Base-by-base conservation (phyloP, 2,888 invertebrate species). In the Drosophila anomelani region DNA sequence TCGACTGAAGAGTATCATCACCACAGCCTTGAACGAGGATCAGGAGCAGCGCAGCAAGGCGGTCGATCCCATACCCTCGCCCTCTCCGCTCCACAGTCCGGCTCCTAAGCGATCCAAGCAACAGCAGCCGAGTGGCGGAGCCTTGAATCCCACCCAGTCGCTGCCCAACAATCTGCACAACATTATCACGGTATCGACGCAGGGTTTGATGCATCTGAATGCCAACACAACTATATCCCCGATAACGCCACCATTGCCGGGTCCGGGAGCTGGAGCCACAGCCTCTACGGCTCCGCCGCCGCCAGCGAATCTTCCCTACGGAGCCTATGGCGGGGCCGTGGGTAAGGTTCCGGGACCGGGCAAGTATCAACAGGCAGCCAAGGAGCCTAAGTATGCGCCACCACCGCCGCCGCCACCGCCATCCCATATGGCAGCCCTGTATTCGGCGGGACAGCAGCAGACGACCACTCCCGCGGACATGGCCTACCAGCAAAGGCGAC, bases 1-100 rank as follows among this genome's bases (percentile, higher is more conserved):
- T 92, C 94, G 98, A 32, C 94, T 97, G 47, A 97, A 97, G 93
- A 96, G 96, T 90, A 96, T 97, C 72, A 97, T 97, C 75, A 96
- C 96, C 3, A 96, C 96, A 4, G 97, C 96, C 59, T 93, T 97
- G 41, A 97, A 97, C 91, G 97, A 97, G 91, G 97, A 97, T 91
- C 96, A 96, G 88, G 93, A 93, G 75, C 93, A 93, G 51, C 91
- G 92, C 36, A 93, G 93, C 77, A 92, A 91, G 57, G 90, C 89
- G 38, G 58, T 68, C 15, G 46, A 74, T 41, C 75, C 88, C 12
- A 69, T 82, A 36, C 78, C 77, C 1, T 67, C 79, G 7, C 75
- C 81, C 3, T 69, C 80, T 7, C 75, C 82, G 0, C 79, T 75
- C 68, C 80, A 85, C 78, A 77, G 84, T 72, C 77, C 92, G 77